Conservation (phyloP, 2,888 invertebrate genomes). For the Parochlus steinenii region DNA sequence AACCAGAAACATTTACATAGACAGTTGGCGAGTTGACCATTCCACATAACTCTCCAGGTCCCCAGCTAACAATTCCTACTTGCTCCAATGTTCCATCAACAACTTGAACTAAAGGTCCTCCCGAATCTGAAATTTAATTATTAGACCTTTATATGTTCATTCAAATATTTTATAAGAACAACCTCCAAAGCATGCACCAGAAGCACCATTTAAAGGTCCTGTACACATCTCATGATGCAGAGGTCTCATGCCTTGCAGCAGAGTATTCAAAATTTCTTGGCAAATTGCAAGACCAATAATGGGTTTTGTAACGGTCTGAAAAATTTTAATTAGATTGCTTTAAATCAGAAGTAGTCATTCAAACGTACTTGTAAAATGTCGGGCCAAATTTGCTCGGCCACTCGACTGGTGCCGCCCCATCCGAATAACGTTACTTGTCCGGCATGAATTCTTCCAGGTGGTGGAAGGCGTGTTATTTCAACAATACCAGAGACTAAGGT, state of each 20-base stretch:
- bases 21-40: background rate
- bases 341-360: no score
- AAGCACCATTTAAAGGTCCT: slow-evolving; percentile 21
- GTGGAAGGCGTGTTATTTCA: background rate
- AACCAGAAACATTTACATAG: background rate
- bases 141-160: slow-evolving; percentile 8
- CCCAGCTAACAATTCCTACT: slow-evolving; percentile 5
- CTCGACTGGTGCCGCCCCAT: background rate
- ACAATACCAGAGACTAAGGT: background rate
- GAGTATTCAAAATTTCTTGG: slow-evolving; percentile 2
- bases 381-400: background rate
- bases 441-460: background rate
- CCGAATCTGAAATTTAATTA: no score
- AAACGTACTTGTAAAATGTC: no score
- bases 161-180: background rate
- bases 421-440: background rate
- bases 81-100: slow-evolving; percentile 5
- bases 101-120: slow-evolving; percentile 13
- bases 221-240: slow-evolving; percentile 21
- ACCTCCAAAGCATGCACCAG: slow-evolving; percentile 19
- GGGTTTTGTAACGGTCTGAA: slow-evolving; percentile 3
- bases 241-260: slow-evolving; percentile 11
- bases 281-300: background rate
- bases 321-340: background rate
- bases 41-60: background rate